These are phyloP conservation scores for Eulemur albifrons DNA, from an alignment of 2,797 vertebrate species.

Conservation along the genomic window DNA sequence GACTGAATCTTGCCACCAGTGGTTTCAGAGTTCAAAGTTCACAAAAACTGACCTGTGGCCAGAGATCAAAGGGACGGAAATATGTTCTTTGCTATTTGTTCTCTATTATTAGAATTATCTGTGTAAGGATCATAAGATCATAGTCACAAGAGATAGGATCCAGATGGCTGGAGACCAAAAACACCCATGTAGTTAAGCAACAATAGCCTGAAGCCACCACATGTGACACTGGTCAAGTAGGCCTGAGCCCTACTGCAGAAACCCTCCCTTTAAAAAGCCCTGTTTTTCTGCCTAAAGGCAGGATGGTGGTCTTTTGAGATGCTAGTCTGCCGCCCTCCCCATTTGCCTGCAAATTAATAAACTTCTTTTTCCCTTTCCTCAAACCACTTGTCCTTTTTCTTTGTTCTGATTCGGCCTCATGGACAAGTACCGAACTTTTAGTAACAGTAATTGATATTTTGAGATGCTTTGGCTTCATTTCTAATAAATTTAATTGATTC, in stretches of 20 bases:
- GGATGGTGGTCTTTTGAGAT: neutral
- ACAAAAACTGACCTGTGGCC: neutral
- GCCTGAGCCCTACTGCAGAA: neutral
- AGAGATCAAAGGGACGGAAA: neutral
- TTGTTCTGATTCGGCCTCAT: neutral
- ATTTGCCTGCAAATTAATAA: neutral
- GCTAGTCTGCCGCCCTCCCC: too few relatives aligned
- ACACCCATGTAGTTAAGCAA: too few relatives aligned
- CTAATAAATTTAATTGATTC: neutral
- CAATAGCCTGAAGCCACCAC: too few relatives aligned
- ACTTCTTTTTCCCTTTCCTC: neutral
- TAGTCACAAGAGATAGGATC: neutral
- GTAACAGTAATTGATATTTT: neutral
- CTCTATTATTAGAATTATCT: neutral
- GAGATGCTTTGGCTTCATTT: neutral
- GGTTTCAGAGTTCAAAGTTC: neutral
- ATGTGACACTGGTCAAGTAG: too few relatives aligned
- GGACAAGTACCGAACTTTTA: neutral
- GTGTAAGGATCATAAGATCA: neutral
- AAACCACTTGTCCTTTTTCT: neutral
- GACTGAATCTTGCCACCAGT: neutral
- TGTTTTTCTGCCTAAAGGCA: neutral
- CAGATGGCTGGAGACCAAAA: neutral
- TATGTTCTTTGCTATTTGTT: neutral
- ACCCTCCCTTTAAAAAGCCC: neutral